These are phyloP conservation scores for Oceanodroma tethys DNA, from an alignment of 2,113 vertebrate species.

Conservation along the genomic window DNA sequence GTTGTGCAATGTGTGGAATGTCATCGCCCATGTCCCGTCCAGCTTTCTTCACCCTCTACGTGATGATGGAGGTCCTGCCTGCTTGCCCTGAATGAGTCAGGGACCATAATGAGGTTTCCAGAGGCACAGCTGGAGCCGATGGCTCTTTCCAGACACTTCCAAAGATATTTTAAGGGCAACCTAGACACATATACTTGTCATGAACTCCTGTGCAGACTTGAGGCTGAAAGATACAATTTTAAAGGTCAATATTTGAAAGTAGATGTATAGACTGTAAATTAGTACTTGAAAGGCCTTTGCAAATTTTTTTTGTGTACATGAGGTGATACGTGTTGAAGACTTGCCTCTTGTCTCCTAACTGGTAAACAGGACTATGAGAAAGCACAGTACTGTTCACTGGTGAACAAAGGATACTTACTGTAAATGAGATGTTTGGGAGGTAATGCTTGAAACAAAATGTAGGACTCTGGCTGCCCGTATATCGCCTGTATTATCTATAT, in stretches of 20 bases:
- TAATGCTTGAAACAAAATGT: not conserved
- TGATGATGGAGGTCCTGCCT: not conserved
- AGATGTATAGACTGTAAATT: not conserved
- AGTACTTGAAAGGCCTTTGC: not conserved
- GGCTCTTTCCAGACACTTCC: not conserved
- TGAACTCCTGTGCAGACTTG: not conserved
- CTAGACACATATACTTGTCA: not conserved
- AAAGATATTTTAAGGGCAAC: not conserved
- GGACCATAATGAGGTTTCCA: constrained; percentile 29
- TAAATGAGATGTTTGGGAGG: not conserved
- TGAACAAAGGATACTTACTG: not conserved
- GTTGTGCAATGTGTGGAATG: not conserved
- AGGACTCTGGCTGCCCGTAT: not conserved
- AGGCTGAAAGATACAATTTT: not conserved
- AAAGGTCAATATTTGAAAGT: not conserved
- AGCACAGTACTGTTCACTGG: not conserved
- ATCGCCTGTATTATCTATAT: not conserved
- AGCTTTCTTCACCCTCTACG: not conserved
- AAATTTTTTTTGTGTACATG: not conserved
- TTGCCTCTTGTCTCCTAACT: not conserved
- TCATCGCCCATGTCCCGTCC: not conserved
- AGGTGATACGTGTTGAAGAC: fast-evolving
- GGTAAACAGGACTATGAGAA: not conserved
- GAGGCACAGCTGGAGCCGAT: not conserved
- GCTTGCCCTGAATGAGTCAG: not conserved